Base-by-base conservation (phyloP, 2,888 invertebrate species). In the Zaprionus obscuricornis region DNA sequence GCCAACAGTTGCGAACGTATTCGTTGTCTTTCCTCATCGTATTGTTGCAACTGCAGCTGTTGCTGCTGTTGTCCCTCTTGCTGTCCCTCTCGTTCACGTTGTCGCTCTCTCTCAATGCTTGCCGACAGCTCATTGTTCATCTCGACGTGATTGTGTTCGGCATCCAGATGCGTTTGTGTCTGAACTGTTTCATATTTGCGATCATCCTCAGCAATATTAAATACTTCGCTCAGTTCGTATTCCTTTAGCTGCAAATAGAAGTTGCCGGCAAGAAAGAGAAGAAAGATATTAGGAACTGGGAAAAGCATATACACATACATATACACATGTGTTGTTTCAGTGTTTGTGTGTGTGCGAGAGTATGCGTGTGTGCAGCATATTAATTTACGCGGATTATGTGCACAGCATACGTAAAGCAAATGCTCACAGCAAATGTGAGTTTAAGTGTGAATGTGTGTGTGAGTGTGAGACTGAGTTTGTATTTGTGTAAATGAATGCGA, bases 161-260 rank as follows among this genome's bases (percentile, higher is more conserved):
- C 85, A 73, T 90, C 90, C 64, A 90, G 84, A 66, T 90, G 90
- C n/a, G 89, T 89, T 71, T 88, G 88, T 22, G 90, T 90, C 67
- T 87, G 87, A 8, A 95, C 91, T 33, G 94, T 93, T 88, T 95
- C 95, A 91, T 95, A 95, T 88, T 92, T 92, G 68, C 93, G 92
- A 84, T 96, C 95, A 89, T 96, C 96, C 89, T 95, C 95, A 75
- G 93, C 92, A 87, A 94, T 95, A 91, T 96, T 96, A 90, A 96
- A 96, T 68, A 95, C 95, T 91, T 96, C 96, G 71, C 95, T 95
- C 73, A 96, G 91, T 89, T 96, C 96, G 92, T 96, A 97, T 91
- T 96, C 96, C 85, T 95, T 95, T 68, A 96, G 92, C 96, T 96
- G 91, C 20, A 78, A 83, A 13, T 10, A 20, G 1, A 39, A 20